Evolutionary conservation across 2,113 vertebrate genomes (phyloP), one percentile per base, ranked within the genome.

Genomic region (Channa argus): DNA sequence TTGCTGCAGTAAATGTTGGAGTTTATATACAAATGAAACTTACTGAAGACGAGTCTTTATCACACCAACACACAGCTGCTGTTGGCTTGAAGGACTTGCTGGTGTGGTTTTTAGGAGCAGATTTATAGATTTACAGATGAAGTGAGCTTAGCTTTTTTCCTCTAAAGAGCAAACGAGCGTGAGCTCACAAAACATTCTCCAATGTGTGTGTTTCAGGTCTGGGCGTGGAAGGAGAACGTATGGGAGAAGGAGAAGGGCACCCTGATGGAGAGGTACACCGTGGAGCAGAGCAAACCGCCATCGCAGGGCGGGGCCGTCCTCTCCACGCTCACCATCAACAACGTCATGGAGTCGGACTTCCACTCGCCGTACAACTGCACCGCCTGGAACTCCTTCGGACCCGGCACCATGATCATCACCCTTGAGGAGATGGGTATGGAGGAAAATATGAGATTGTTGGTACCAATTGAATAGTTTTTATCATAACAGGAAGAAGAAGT

Each of bases 281-380:
- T 98, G 84, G 98, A 99, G 86, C 93, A 96, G 84, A 96, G 94
- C 2, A 96, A 95, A 75, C 95, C 94, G 3, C 89, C 81, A 0
- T 70, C 88, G 0, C 92, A 92, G 0, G 96, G 95, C 15, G 95
- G 90, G 0, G 97, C 96, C 0, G 98, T 98, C 0, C 91, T 97
- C 47, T 99, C 97, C 85, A 98, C 97, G 0, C 93, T 99, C 72
- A 97, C 95, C 93, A 99, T 99, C 93, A 97, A 95, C 93, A 99
- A 96, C 0, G 96, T 99, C n/a, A 95, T 97, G 93, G 96, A 99
- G 50, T 95, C 94, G 0, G 97, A 99, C 85, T 99, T 99, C 86
- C 96, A 98, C 92, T 98, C 96, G 0, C 96, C 94, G 3, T 99
- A 98, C 93, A 99, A 99, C 95, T 99, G 98, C 92, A 98, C 97